phyloP scores from a whole-genome alignment of 30 jellyfish, hydroid and myxozoan species.

The Phacellophora camtschatica region DNA sequence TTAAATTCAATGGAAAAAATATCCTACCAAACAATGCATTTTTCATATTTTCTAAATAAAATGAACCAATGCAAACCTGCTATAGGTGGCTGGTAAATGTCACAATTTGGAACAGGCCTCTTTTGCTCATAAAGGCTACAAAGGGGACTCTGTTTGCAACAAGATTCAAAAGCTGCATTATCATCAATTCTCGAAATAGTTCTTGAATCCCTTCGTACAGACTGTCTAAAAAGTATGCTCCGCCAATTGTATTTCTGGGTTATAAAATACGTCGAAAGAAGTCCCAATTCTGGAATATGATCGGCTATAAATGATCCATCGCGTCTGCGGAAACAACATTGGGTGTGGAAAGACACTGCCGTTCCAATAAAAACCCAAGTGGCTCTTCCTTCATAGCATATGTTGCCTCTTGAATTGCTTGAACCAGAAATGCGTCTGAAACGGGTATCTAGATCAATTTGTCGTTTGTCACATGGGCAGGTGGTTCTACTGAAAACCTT shows the following conservation, averaged over 20 bases:
- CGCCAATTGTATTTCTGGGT: background rate
- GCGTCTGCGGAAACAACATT: slow-evolving; percentile 12
- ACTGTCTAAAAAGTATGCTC: background rate
- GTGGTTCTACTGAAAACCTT: background rate
- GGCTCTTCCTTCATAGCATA: slow-evolving; percentile 10
- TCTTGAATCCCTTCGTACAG: background rate
- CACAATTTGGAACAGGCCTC: slow-evolving; percentile 8
- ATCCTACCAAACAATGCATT: no score
- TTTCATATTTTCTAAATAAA: background rate
- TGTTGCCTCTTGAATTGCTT: background rate
- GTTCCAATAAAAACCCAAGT: background rate
- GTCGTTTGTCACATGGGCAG: slow-evolving; percentile 50
- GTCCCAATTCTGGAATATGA: background rate
- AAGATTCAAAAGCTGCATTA: background rate
- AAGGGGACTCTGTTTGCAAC: slow-evolving; percentile 18
- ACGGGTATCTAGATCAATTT: slow-evolving; percentile 24
- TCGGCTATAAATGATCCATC: background rate
- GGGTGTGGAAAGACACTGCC: slow-evolving; percentile 14
- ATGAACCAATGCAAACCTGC: background rate
- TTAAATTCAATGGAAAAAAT: no score
- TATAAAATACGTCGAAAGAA: background rate
- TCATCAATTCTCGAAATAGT: background rate
- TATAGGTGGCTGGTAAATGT: background rate
- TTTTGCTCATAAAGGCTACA: slow-evolving; percentile 21
- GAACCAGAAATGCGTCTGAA: slow-evolving; percentile 23